Evolutionary conservation across 2,797 vertebrate species (phyloP).

Genomic region (Phyllotis vaccarum): DNA sequence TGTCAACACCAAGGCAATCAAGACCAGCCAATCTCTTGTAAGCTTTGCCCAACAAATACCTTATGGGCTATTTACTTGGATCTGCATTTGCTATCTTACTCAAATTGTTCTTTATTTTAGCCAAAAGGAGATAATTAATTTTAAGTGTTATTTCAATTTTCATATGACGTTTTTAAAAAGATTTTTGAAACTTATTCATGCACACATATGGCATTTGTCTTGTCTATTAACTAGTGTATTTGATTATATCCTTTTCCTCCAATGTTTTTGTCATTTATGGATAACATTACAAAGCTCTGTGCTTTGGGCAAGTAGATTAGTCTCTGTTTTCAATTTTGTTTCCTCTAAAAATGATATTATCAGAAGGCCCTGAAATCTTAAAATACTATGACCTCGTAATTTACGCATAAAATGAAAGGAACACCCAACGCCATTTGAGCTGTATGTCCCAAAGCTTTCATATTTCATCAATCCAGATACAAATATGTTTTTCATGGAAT

Average conservation of each 20-base stretch:
- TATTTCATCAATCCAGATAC: neutral
- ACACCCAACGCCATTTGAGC: neutral
- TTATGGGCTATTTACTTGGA: neutral
- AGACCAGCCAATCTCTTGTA: neutral
- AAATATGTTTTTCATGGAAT: conserved; percentile 7
- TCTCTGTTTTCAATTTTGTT: conserved; percentile 21
- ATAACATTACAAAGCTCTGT: neutral
- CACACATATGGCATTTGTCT: neutral
- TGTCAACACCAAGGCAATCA: neutral
- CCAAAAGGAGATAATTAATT: conserved; percentile 38
- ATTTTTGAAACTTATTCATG: conserved; percentile 48
- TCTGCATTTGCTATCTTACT: neutral
- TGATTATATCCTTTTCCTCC: conserved; percentile 15
- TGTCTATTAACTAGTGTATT: neutral
- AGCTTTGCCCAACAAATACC: conserved; percentile 5
- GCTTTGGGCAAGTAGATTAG: conserved; percentile 14
- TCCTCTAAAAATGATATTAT: neutral
- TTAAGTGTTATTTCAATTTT: conserved; percentile 54
- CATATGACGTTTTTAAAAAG: neutral
- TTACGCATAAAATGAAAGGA: neutral
- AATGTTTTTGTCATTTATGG: neutral
- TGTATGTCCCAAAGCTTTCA: neutral
- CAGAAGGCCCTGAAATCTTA: conserved; percentile 13
- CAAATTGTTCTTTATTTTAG: conserved; percentile 42
- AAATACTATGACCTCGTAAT: neutral